These are phyloP conservation scores for Sericinus montela DNA, from an alignment of 2,888 invertebrate species.

Conservation along the genomic window DNA sequence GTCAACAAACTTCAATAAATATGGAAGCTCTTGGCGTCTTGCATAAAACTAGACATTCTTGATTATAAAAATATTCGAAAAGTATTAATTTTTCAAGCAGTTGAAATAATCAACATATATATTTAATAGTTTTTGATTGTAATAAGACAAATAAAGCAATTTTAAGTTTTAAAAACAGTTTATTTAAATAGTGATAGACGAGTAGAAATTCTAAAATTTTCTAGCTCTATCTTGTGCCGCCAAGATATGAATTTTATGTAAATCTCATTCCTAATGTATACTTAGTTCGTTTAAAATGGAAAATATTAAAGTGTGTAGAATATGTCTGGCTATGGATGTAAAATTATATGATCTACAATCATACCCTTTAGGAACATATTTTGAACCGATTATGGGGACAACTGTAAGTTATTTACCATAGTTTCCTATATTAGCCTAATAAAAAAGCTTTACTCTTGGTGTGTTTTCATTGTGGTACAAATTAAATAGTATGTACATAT, in stretches of 20 bases:
- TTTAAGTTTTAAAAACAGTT: not conserved
- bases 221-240: conserved; percentile 54
- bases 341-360: conserved; percentile 47
- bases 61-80: conserved; percentile 18
- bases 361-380: conserved; percentile 49
- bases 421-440: no score
- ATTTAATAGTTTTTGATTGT: not conserved
- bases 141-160: conserved; percentile 3
- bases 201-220: conserved; percentile 62
- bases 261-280: conserved; percentile 22
- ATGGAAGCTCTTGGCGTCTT: conserved; percentile 52
- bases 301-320: conserved; percentile 53
- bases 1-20: conserved; percentile 27
- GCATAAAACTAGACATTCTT: conserved; percentile 55
- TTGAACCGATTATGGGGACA: conserved; percentile 45
- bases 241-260: conserved; percentile 40
- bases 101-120: no score
- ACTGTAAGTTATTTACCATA: conserved; percentile 42
- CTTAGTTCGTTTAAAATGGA: conserved; percentile 37
- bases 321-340: conserved; percentile 54
- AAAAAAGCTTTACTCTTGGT: no score
- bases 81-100: no score
- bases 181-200: not conserved
- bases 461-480: no score
- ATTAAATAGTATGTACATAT: no score